Base-by-base conservation (phyloP, 1,140 invertebrate genomes). In the Berghia stephanieae region DNA sequence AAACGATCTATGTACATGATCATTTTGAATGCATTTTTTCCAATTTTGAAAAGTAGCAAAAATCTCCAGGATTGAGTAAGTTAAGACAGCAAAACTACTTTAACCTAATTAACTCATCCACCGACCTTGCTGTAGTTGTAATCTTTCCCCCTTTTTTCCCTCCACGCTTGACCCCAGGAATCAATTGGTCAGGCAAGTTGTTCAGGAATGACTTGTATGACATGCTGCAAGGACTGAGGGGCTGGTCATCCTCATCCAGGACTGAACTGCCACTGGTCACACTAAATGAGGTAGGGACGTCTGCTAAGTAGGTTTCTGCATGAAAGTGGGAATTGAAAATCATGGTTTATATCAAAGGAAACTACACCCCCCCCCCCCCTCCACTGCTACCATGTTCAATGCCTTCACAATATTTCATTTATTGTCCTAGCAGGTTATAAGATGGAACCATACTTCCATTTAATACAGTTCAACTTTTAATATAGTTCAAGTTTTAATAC, bases 191-290 rank as follows among this genome's bases (percentile, higher is more conserved):
- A n/a, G 86, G 86, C 3, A 88, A 77, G 46, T 81, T 84, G 42
- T 83, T 81, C 13, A 88, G 57, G 13, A 88, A 67, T 21, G 82
- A 77, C 57, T 84, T 83, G 78, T 88, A 87, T 21, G 86, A 84
- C 60, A 83, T 81, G 10, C 86, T 83, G 0, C 86, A 83, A 27
- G 87, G 83, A 67, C 86, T 87, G 38, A 83, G 81, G 0, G 86
- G 85, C 2, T 85, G 57, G 18, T 76, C 63, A 31, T 60, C 55
- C 24, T 76, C 63, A 31, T 60, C 55, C 10, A 27, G 10, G 2
- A 67, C 21, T 13, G 74, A 63, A 34, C 68, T 63, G 18, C 79
- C 78, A n/a, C 81, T 49, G 21, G 84, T 75, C 2, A 79, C 63
- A 24, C 78, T 77, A 34, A 82, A 81, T 68, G 75, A 81, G 0